phyloP scores from a whole-genome alignment of 2,888 invertebrate genomes.

The Andrena fulva region DNA sequence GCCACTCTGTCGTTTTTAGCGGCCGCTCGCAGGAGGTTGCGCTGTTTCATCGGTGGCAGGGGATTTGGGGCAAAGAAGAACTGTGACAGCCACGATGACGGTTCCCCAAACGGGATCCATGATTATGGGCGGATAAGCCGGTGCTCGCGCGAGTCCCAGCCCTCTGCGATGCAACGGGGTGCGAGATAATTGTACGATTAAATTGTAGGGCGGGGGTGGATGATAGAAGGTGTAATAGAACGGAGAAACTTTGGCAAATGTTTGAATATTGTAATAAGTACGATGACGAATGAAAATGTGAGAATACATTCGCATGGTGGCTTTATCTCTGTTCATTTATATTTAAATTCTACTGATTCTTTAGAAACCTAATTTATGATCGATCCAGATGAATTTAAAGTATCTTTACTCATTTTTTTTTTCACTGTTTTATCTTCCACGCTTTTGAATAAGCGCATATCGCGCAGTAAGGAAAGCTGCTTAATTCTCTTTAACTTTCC shows the following conservation, averaged over 20 bases:
- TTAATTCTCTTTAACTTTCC: neutral
- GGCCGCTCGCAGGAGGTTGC: neutral
- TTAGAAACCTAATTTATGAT: too few species aligned
- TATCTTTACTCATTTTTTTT: neutral
- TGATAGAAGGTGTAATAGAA: too few species aligned
- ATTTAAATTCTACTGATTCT: too few species aligned
- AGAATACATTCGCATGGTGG: too few species aligned
- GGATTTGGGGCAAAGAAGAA: neutral
- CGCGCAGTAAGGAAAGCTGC: neutral
- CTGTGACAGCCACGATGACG: neutral
- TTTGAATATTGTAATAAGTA: too few species aligned
- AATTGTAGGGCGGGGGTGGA: too few species aligned
- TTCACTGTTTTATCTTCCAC: neutral
- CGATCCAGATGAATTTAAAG: too few species aligned
- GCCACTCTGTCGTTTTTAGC: neutral
- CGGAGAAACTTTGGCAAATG: too few species aligned
- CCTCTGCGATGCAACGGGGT: neutral
- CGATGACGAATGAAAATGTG: too few species aligned
- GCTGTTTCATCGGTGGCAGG: constrained; percentile 9
- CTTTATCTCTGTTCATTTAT: too few species aligned
- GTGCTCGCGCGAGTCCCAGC: neutral
- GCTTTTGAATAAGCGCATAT: neutral
- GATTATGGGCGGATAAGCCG: neutral
- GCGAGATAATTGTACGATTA: neutral
- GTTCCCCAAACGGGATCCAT: neutral